These are phyloP conservation scores for Choloepus hoffmanni DNA, from an alignment of 2,113 vertebrate species.

Conservation along the genomic window DNA sequence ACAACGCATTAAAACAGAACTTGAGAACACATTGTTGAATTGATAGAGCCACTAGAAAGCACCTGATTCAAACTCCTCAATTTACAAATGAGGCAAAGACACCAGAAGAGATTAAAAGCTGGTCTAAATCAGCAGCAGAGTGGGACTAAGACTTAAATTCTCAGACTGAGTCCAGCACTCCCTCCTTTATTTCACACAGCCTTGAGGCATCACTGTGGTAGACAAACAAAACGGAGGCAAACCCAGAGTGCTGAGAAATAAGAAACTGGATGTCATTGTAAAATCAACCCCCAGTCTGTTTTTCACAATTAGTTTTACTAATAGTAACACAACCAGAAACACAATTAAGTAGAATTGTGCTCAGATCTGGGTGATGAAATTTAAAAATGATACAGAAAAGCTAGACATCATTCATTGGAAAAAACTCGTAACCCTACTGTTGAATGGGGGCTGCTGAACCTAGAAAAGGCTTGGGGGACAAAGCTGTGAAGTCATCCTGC, in stretches of 20 bases:
- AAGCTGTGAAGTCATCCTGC: not conserved
- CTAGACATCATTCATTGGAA: not conserved
- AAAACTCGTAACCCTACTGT: not conserved
- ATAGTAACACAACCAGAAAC: not conserved
- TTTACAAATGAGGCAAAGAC: slow-evolving; percentile 40
- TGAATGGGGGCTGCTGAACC: slow-evolving; percentile 24
- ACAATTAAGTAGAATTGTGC: not conserved
- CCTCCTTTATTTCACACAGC: not conserved
- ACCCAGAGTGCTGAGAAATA: not conserved
- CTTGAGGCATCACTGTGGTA: not conserved
- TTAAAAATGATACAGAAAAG: slow-evolving; percentile 46
- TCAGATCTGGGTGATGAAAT: slow-evolving; percentile 5
- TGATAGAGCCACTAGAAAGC: not conserved
- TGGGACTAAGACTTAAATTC: not conserved
- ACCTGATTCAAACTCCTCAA: slow-evolving; percentile 37
- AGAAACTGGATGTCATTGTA: slow-evolving; percentile 1
- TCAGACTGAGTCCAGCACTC: not conserved
- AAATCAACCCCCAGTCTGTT: not conserved
- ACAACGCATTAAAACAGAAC: not conserved
- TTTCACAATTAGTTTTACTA: slow-evolving; percentile 37
- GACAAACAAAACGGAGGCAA: not conserved
- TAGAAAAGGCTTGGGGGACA: not conserved
- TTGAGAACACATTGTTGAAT: not conserved
- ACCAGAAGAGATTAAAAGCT: not conserved
- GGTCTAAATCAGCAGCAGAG: not conserved